A percentile compares a stretch with the other conserved stretches of the same genome.
Evolutionary conservation across 2,797 vertebrate species (phyloP).

Genomic region (Hemitrygon akajei): DNA sequence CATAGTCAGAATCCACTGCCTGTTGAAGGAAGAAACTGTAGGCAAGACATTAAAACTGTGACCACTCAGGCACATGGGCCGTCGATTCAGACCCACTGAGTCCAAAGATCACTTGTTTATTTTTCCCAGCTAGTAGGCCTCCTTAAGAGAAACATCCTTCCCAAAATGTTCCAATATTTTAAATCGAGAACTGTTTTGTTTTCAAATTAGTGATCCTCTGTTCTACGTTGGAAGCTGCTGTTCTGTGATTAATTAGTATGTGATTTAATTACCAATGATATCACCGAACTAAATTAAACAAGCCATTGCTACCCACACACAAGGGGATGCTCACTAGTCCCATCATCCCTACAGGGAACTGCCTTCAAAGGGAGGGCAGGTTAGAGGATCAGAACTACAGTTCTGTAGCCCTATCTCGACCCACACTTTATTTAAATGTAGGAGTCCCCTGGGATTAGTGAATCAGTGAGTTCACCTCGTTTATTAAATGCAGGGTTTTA

Average conservation of each 20-base stretch:
- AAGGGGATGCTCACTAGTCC: constrained; percentile 3
- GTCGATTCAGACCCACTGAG: no score
- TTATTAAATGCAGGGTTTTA: neutral
- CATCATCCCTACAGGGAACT: neutral
- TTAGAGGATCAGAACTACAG: neutral
- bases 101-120: neutral
- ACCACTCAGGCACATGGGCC: no score
- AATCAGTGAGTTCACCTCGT: neutral
- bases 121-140: neutral
- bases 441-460: neutral
- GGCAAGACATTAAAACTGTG: no score
- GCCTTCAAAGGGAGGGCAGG: neutral
- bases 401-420: neutral
- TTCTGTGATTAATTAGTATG: constrained; percentile 27
- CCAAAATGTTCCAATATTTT: neutral
- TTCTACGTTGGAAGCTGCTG: constrained; percentile 18
- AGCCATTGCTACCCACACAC: constrained; percentile 7
- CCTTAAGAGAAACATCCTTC: no score
- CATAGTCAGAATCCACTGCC: neutral
- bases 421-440: neutral
- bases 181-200: neutral
- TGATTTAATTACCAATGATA: constrained; percentile 32
- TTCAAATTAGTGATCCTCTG: constrained; percentile 9
- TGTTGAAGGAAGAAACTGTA: neutral
- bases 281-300: constrained; percentile 8